Evolutionary conservation across 1,140 invertebrate species (phyloP).

Genomic region (Bathynomus jamesi): DNA sequence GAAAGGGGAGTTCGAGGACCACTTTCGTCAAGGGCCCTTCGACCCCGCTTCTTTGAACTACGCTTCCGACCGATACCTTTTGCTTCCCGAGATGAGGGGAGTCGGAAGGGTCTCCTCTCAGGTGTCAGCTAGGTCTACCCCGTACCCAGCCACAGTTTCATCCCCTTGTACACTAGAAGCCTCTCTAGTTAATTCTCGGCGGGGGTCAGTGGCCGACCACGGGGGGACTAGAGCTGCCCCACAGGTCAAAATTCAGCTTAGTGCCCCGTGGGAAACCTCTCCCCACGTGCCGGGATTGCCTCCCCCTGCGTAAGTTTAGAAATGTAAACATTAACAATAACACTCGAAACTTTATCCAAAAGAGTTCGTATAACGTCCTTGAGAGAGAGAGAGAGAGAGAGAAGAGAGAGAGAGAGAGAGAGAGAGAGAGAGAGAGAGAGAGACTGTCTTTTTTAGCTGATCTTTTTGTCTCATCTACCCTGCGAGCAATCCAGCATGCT

Average conservation of each 20-base stretch:
- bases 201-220: slow-evolving; percentile 43
- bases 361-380: too few relatives aligned
- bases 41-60: neutral
- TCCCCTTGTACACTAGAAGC: slow-evolving; percentile 42
- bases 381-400: too few relatives aligned
- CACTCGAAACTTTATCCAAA: too few relatives aligned
- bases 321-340: too few relatives aligned
- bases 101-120: slow-evolving; percentile 46
- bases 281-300: slow-evolving; percentile 20
- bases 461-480: too few relatives aligned
- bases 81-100: neutral
- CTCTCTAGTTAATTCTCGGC: slow-evolving; percentile 37
- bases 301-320: slow-evolving; percentile 21
- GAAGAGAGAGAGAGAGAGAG: too few relatives aligned
- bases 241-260: slow-evolving; percentile 43
- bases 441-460: too few relatives aligned
- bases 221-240: slow-evolving; percentile 39
- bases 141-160: slow-evolving; percentile 39
- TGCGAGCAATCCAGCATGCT: too few relatives aligned
- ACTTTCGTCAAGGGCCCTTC: neutral
- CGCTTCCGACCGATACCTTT: slow-evolving; percentile 46
- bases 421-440: too few relatives aligned
- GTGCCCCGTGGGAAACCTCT: slow-evolving; percentile 40
- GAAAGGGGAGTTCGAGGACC: slow-evolving; percentile 55
- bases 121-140: slow-evolving; percentile 38